phyloP scores from a whole-genome alignment of 2,888 invertebrate genomes.

The Acronicta alni region DNA sequence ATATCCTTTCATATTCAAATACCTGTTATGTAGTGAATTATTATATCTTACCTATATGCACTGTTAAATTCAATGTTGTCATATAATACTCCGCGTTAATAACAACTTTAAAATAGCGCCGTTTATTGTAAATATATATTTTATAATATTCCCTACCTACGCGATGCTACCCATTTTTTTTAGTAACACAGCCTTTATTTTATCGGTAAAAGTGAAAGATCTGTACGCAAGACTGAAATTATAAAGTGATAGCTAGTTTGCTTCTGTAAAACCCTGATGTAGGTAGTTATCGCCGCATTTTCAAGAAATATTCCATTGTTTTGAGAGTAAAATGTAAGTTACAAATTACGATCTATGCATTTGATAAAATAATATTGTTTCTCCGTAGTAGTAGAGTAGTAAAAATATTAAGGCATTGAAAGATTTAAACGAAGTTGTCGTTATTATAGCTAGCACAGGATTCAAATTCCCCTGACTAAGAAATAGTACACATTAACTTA shows the following conservation, averaged over 20 bases:
- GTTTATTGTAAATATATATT: constrained; percentile 36
- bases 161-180: constrained; percentile 47
- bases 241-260: constrained; percentile 57
- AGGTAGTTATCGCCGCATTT: constrained; percentile 42
- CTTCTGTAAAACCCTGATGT: constrained; percentile 47
- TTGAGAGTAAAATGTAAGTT: constrained; percentile 39
- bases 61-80: constrained; percentile 68
- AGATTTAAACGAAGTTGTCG: constrained; percentile 20
- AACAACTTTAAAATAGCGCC: constrained; percentile 46
- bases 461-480: background rate
- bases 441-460: constrained; percentile 12
- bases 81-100: constrained; percentile 58
- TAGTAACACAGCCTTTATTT: constrained; percentile 46
- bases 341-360: constrained; percentile 34
- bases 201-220: constrained; percentile 55
- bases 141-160: constrained; percentile 32
- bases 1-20: constrained; percentile 73
- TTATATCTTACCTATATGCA: constrained; percentile 61
- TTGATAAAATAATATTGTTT: constrained; percentile 46
- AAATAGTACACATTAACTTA: constrained; percentile 4
- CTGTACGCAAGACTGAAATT: constrained; percentile 63
- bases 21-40: constrained; percentile 67
- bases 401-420: constrained; percentile 26
- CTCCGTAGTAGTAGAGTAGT: constrained; percentile 44
- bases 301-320: constrained; percentile 42